These are phyloP conservation scores for Pan troglodytes DNA, from an alignment of 2,113 vertebrate species.

Conservation along the genomic window DNA sequence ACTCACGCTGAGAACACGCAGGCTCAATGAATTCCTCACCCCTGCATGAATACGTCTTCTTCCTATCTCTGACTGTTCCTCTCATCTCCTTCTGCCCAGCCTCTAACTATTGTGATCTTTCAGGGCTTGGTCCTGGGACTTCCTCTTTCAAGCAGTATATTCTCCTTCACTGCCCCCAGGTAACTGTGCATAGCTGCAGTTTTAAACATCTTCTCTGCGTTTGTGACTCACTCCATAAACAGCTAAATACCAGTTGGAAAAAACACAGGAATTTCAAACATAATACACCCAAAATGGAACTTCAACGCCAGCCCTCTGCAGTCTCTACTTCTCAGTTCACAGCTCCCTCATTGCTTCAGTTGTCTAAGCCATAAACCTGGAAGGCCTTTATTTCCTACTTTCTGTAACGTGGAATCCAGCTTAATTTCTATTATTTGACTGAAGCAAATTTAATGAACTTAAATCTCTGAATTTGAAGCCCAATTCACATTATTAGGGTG, in stretches of 20 bases:
- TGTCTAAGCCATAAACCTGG: neutral
- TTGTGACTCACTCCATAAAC: neutral
- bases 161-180: neutral
- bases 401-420: neutral
- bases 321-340: neutral
- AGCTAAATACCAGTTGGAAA: neutral
- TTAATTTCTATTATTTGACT: neutral
- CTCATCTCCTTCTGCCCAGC: neutral
- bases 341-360: neutral
- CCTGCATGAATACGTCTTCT: neutral
- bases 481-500: neutral
- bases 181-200: neutral
- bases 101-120: neutral
- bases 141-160: neutral
- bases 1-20: neutral
- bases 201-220: neutral
- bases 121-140: neutral
- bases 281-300: neutral
- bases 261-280: neutral
- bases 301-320: neutral
- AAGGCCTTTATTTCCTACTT: neutral
- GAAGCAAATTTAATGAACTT: slow-evolving; percentile 1
- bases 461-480: neutral
- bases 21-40: neutral
- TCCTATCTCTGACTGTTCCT: neutral